Evolutionary conservation across 2,888 invertebrate species (phyloP), one percentile per base, ranked within the genome.

Genomic region (Drosophila longiperda): DNA sequence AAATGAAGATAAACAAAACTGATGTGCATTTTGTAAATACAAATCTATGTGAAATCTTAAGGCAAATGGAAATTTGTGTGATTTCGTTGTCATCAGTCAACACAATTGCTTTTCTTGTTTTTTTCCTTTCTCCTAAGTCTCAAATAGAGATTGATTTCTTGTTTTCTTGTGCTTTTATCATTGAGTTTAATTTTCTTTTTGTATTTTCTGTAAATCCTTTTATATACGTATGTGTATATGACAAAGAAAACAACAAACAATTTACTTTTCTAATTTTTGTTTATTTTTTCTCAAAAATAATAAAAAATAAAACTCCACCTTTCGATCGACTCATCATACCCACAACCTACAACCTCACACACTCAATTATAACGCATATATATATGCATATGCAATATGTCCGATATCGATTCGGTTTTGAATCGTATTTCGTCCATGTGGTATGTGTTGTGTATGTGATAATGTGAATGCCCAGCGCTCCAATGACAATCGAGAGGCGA

Each of bases 401-500:
- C 50, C 40, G 64, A 73, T 57, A 38, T 45, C 55, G 49, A 50
- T 49, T 45, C 15, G 45, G 12, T 7, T 3, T 15, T 12, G 45
- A 45, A 45, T 45, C 23, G 45, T 15, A 45, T 23, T 23, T 45
- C 40, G 26, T 52, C 38, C 64, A 36, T 68, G 32, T 23, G 8
- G 45, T 80, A 49, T 80, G 67, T 57, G 32, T 63, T 66, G 50
- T 80, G 63, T 77, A 42, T 57, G 59, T 64, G 65, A 45, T 33
- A 7, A 45, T 76, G 59, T 76, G 61, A 50, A 64, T 61, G 78
- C 71, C 65, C 80, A 91, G 91, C 91, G 92, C 78, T 82, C 84
- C 78, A 91, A 91, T 84, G 91, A 87, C 83, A 87, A 84, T 89
- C 87, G 89, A 86, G 92, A 91, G 68, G 91, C 91, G 83, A 87